Base-by-base conservation (phyloP, 2,888 invertebrate genomes). In the Cheilosia pagana region DNA sequence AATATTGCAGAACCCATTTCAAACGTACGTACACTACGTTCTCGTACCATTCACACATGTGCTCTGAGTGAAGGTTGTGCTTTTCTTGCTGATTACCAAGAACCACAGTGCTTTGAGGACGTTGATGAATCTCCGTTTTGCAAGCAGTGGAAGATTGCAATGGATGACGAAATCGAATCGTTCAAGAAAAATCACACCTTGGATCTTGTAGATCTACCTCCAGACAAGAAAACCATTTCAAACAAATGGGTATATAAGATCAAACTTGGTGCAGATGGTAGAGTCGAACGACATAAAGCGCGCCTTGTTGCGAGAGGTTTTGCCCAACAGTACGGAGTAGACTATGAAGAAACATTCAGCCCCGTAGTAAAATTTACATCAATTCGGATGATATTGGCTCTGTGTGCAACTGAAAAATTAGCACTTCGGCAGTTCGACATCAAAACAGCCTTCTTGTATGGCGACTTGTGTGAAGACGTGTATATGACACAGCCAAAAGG, bases 331-430 rank as follows among this genome's bases (percentile, higher is more conserved):
- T 86, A 75, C 43, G 89, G 88, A 14, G 75, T 87, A 21, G 88
- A 89, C 79, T 90, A 89, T 72, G 70, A 87, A 16, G 88, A 90
- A 67, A 88, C 88, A 0, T 90, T 88, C 70, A 88, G 89, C 57
- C 89, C 89, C 14, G 89, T 89, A 2, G 88, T 52, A n/a, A 67
- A 67, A 28, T 67, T 67, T 19, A 52, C 50, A 8, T 65, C 86
- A 14, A 87, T 87, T 41, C 65, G 81, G 72, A 57, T 65, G 50
- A 70, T 88, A 71, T 60, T 86, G 31, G 81, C 87, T 21, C 57
- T 86, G 25, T 79, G 82, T n/a, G 85, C 74, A 25, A 48, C 35
- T 35, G 28, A 75, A 41, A 63, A 74, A 0, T 19, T 86, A 35
- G 10, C 16, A 7, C 25, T 86, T 2, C 39, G 10, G 8, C 74